Evolutionary conservation across 2,113 vertebrate genomes (phyloP).

Genomic region (Aphyosemion australe): DNA sequence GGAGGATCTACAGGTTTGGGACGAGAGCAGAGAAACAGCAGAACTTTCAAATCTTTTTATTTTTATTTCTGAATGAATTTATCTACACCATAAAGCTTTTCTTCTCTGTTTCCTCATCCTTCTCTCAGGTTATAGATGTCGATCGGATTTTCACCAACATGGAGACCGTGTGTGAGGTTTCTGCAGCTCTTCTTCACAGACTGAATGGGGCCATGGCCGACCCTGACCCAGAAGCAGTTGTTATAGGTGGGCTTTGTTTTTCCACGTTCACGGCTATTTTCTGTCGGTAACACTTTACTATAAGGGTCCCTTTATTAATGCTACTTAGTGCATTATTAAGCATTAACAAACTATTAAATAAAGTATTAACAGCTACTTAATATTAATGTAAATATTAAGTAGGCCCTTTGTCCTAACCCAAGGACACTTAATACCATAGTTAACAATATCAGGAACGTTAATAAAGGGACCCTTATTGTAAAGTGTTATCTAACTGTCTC

Average conservation of each 20-base stretch:
- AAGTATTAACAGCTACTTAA: too few species aligned
- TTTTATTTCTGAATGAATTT: neutral
- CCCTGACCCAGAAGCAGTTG: constrained; percentile 85
- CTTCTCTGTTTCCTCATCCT: neutral
- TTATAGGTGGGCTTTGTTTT: constrained; percentile 82
- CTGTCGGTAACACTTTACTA: too few species aligned
- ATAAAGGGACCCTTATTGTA: too few species aligned
- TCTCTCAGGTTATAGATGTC: constrained; percentile 86
- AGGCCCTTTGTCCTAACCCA: too few species aligned
- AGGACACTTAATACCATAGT: too few species aligned
- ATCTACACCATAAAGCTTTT: neutral
- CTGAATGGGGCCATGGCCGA: constrained; percentile 86
- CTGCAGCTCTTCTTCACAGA: constrained; percentile 85
- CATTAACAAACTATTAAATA: too few species aligned
- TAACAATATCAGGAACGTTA: too few species aligned
- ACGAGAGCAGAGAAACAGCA: too few species aligned
- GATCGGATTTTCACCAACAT: constrained; percentile 95
- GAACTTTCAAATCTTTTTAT: neutral
- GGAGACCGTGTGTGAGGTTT: constrained; percentile 90
- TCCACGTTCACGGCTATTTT: neutral
- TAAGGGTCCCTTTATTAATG: too few species aligned
- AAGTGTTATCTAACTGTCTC: neutral
- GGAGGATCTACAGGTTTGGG: too few species aligned
- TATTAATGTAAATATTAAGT: too few species aligned
- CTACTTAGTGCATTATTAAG: too few species aligned